Base-by-base conservation (phyloP, 2,797 vertebrate genomes). In the Antennarius maculatus region DNA sequence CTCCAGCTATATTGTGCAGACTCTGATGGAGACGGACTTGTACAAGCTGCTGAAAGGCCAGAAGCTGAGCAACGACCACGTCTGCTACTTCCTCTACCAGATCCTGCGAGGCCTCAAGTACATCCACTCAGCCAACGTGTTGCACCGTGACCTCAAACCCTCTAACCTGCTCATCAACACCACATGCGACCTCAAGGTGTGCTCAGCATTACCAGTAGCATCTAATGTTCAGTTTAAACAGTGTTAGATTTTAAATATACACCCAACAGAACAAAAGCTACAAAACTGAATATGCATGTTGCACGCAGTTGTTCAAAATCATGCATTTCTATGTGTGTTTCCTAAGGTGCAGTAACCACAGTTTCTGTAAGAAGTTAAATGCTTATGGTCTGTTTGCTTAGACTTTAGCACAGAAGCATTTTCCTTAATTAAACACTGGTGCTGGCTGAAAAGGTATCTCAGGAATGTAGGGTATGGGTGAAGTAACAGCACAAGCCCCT, bases 41-140 rank as follows among this genome's bases (percentile, higher is more conserved):
- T 98, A 98, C 93, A 98, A 98, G 87, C 89, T 98, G 91, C 94
- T 98, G 84, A 98, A 97, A 73, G 86, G 90, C 1, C 97, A 98
- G 68, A 95, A 93, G 56, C 85, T 98, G 59, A 97, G 96, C 69
- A 94, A 97, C 3, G 96, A 98, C 87, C 97, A 98, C 50, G 91
- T 96, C 67, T 97, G 96, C 83, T 98, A 97, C 89, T 98, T 98
- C 91, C 94, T 98, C 4, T 98, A 98, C 89, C 97, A 98, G 80
- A 97, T 98, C 45, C 93, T 98, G 5, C 86, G 96, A 65, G 97
- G 96, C 53, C 95, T 98, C 83, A 98, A 97, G 89, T 98, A 98
- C 86, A 98, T 98, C 72, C 97, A 98, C 92, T 96, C 96, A 0
- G 96, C 96, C 91, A 98, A 98, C 5, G 97, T 98, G 76, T 93